Evolutionary conservation across 23 tunicate species (phyloP), one percentile per base, ranked within the genome.

Genomic region (Phallusia fumigata): DNA sequence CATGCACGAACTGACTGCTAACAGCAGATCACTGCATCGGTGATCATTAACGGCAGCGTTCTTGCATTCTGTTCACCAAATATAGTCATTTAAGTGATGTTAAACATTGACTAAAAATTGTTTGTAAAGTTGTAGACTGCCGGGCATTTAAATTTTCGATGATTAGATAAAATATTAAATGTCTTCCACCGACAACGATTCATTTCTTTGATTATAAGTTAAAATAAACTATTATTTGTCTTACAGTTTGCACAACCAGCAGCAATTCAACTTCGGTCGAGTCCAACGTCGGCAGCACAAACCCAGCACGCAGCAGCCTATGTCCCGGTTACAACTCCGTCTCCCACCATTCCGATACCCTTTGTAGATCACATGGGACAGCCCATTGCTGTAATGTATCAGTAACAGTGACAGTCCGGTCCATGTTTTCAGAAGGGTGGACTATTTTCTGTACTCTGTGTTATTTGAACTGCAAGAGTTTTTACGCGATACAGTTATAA

Each of bases 371-470:
- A 65, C 5, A 83, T 94, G 82, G 89, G 89, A 90, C 98, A 94
- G 53, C 98, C 98, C 32, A 94, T 94, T 32, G 86, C 98, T 0
- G 98, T 94, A 0, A 89, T 89, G 94, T 94, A 89, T 74, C 98
- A 94, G 83, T 94, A 77, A 87, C 6, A 19, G 83, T 94, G 82
- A 87, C 6, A 19, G 11, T 30, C 5, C 50, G 15, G 74, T 80
- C 35, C 53, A 58, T 58, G 47, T 40, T 40, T 10, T 40, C 47
- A 40, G 47, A 40, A 40, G 10, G 47, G 8, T 10, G 47, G 47
- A 40, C n/a, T n/a, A n/a, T 40, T 40, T 40, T 3, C 47, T 40
- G 47, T 40, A 10, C 47, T 40, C 5, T 40, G 47, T 40, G 47
- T 10, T 40, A 40, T 5, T 40, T 40, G 47, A 40, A 40, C 47